A percentile compares a stretch with the other conserved stretches of the same genome.
These are phyloP conservation scores for Lepus timidus DNA, from an alignment of 2,113 vertebrate species.

Conservation along the genomic window DNA sequence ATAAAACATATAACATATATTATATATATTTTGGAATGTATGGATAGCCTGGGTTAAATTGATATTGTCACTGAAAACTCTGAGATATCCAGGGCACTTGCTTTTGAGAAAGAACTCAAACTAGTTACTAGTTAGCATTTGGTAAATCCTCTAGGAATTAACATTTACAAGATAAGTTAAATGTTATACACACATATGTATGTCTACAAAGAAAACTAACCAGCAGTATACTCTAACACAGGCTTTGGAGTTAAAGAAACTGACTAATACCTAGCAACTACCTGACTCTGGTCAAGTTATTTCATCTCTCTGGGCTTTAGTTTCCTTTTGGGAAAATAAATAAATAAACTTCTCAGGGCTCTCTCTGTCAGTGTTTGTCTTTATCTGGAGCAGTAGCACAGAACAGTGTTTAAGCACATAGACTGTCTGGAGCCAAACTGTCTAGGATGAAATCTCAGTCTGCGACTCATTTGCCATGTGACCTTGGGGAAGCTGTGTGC, in stretches of 20 bases:
- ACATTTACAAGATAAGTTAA: slow-evolving; percentile 37
- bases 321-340: slow-evolving; percentile 54
- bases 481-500: neutral
- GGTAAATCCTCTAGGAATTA: slow-evolving; percentile 2
- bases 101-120: slow-evolving; percentile 48
- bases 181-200: neutral
- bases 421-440: neutral
- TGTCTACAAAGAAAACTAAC: neutral
- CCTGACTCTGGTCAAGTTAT: slow-evolving; percentile 25
- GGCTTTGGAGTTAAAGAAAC: slow-evolving; percentile 7
- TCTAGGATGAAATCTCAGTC: neutral
- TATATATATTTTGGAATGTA: slow-evolving; percentile 1
- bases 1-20: no score
- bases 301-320: neutral
- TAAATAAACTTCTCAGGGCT: neutral
- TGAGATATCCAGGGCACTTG: neutral
- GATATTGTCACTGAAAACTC: slow-evolving; percentile 40
- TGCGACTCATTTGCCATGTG: neutral
- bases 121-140: neutral
- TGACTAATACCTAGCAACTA: neutral
- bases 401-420: neutral
- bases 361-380: neutral
- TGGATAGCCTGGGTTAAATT: slow-evolving; percentile 25
- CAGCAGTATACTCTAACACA: neutral
- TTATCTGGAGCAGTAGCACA: slow-evolving; percentile 11